Percentiles rank a stretch among this genome's conserved stretches.
phyloP scores from a whole-genome alignment of 2,797 vertebrate species.

The Sternotherus odoratus region DNA sequence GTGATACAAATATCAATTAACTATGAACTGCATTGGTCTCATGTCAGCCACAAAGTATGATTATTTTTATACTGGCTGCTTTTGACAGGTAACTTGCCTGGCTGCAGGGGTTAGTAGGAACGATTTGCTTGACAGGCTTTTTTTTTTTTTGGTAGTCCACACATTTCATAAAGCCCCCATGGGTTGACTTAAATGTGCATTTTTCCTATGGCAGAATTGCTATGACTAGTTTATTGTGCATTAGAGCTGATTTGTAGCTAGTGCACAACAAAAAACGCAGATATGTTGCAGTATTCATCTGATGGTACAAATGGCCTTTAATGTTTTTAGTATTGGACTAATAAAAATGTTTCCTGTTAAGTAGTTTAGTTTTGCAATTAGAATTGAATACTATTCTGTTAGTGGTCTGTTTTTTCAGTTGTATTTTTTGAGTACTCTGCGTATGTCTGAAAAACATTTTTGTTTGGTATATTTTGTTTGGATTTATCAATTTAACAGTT shows the following conservation, averaged over 20 bases:
- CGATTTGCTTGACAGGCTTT: neutral
- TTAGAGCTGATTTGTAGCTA: neutral
- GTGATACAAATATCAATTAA: neutral
- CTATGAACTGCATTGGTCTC: neutral
- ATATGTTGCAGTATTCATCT: neutral
- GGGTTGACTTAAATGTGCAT: neutral
- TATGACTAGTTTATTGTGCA: neutral
- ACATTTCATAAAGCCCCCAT: neutral
- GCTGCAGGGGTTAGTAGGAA: neutral
- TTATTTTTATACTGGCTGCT: neutral
- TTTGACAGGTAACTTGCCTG: neutral
- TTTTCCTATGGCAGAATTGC: neutral
- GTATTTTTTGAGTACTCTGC: neutral
- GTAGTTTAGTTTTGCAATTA: accelerated
- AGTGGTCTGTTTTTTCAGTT: neutral
- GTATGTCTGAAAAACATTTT: neutral
- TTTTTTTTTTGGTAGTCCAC: neutral
- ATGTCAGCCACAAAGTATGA: neutral
- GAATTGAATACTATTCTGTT: neutral
- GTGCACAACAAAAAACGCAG: neutral
- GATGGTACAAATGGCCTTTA: neutral
- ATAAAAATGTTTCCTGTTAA: neutral
- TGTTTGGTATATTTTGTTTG: neutral
- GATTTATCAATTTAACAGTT: neutral
- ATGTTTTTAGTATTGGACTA: neutral